Evolutionary conservation across 1,140 invertebrate genomes (phyloP), one percentile per base, ranked within the genome.

Genomic region (Drosophila santomea): DNA sequence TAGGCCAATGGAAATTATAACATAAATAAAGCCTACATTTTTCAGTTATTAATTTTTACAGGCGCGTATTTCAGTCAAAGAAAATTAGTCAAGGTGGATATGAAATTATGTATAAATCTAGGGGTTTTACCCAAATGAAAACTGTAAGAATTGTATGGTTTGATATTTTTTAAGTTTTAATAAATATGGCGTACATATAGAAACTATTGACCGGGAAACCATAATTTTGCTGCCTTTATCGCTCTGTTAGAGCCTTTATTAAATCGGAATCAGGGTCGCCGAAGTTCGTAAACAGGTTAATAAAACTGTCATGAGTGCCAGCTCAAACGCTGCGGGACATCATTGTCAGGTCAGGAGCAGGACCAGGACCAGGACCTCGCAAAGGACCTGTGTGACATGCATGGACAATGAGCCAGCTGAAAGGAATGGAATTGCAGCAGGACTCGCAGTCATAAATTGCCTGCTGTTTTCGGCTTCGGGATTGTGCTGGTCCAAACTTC

Each of bases 261-360:
- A 54, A 44, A 52, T 50, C 52, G n/a, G 20, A 64, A 45, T 64
- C 68, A 66, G 57, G 64, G 66, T 57, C 64, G 28, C 57, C 39
- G 39, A 56, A 43, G 55, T 66, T 61, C 61, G 48, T 69, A 80
- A 76, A 78, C 80, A 71, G 80, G 79, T 84, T 90, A 91, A 91
- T 91, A 84, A 91, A 91, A 90, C 72, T 84, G 88, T 74, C 89
- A 76, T 68, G 82, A 82, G 60, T 64, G 62, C 55, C 66, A 67
- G 67, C 66, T 78, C 23, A 60, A 56, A 64, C 55, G 38, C 88
- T 69, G 86, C 77, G 56, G 79, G 88, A 80, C 47, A 48, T 60
- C 60, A 61, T 41, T 57, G 57, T 81, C 52, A 54, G 79, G 60
- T 67, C 60, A 63, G 60, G 52, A 47, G 44, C 58, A 67, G 60